A percentile compares a stretch with the other conserved stretches of the same genome.
phyloP scores from a whole-genome alignment of 2,113 vertebrate species.

The Malurus melanocephalus region DNA sequence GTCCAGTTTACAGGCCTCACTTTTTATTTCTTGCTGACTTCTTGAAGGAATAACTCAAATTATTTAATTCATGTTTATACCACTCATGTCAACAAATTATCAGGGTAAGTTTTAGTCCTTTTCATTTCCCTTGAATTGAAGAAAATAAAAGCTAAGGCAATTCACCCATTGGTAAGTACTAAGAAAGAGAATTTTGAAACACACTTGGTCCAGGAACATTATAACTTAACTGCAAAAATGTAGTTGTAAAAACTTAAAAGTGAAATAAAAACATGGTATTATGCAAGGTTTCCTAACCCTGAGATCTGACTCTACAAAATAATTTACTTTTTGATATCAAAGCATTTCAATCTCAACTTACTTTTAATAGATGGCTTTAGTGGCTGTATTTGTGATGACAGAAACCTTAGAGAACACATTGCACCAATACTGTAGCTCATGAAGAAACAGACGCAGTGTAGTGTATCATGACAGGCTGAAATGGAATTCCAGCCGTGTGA shows the following conservation, averaged over 20 bases:
- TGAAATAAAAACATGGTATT: not conserved
- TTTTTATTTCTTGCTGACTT: not conserved
- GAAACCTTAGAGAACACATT: constrained; percentile 50
- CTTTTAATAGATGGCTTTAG: constrained; percentile 47
- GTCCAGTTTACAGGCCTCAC: not conserved
- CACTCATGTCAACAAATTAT: not conserved
- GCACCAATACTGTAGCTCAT: constrained; percentile 33
- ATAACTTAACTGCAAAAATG: not conserved
- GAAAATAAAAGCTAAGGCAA: not conserved
- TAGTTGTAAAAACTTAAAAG: not conserved
- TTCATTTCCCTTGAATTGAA: not conserved
- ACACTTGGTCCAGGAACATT: not conserved
- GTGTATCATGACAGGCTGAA: constrained; percentile 72
- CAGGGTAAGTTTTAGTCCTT: not conserved
- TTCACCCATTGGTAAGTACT: not conserved
- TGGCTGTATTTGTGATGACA: constrained; percentile 34
- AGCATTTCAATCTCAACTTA: constrained; percentile 21
- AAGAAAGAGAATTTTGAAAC: not conserved
- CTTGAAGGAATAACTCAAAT: not conserved
- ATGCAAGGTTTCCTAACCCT: not conserved
- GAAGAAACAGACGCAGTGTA: constrained; percentile 57
- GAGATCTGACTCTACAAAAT: not conserved
- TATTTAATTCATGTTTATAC: not conserved
- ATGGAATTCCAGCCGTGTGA: constrained; percentile 69
- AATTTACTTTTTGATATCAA: constrained; percentile 8